Evolutionary conservation across 2,797 vertebrate species (phyloP).

Genomic region (Enteromius thamalakanensis): DNA sequence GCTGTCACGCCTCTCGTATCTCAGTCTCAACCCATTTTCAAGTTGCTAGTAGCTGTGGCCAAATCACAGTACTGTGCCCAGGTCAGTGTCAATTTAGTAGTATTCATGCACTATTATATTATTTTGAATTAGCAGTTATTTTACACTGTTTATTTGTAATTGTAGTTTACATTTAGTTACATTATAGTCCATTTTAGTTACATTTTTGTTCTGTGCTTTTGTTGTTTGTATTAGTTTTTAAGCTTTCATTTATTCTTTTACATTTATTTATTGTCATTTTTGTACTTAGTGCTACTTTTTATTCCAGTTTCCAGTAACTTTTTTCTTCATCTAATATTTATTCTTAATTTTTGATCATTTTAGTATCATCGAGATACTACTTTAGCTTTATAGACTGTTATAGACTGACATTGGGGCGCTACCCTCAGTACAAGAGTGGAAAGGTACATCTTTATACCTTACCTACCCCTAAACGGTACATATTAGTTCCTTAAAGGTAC

Average conservation of each 20-base stretch:
- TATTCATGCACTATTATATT: not conserved
- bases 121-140: not conserved
- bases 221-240: not conserved
- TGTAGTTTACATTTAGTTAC: too few species aligned
- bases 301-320: not conserved
- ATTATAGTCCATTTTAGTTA: too few species aligned
- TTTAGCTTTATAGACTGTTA: not conserved
- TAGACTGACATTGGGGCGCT: not conserved
- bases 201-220: too few species aligned
- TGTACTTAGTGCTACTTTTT: not conserved
- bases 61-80: conserved; percentile 98
- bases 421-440: too few species aligned
- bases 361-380: not conserved
- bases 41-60: conserved; percentile 93
- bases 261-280: too few species aligned
- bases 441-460: too few species aligned
- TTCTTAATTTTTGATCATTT: not conserved
- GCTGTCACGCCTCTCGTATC: conserved; percentile 96
- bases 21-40: conserved; percentile 97
- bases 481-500: too few species aligned
- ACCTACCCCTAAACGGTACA: too few species aligned
- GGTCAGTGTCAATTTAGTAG: conserved; percentile 80
- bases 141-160: not conserved
- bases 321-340: not conserved
- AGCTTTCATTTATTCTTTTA: not conserved